Base-by-base conservation (phyloP, 23 tunicate genomes). In the Trididemnum clinides region DNA sequence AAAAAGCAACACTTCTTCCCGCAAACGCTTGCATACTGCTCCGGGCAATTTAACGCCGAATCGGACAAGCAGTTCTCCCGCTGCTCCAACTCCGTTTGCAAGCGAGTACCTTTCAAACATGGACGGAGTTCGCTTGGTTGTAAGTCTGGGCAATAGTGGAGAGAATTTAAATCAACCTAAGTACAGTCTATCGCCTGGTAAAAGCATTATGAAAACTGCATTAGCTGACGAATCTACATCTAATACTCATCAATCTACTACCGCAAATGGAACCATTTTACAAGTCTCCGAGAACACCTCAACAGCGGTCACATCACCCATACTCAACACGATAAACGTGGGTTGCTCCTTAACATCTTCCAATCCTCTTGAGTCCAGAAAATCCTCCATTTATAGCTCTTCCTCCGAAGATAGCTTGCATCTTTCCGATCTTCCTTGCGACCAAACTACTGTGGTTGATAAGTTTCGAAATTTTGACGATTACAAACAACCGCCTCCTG, bases 391-490 rank as follows among this genome's bases (percentile, higher is more conserved):
- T 34, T n/a, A n/a, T n/a, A n/a, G n/a, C 5, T 49, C 21, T 3
- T 54, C 71, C 2, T 70, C 87, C 1, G 57, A 83, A 23, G 33
- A 33, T 0, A 85, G 88, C 35, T 37, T 85, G 15, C 88, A 85
- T 74, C 82, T 85, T 25, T 85, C 88, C 59, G 88, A 85, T 74
- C 82, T 85, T 73, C 88, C 88, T 0, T 33, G 73, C 20, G 88
- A 85, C 33, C 82, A 85, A 27, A 49, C 72, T n/a, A 36, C 37
- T 6, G 74, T 85, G 20, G 78, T 23, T 34, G 88, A 85, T 3
- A 85, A 85, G 36, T 85, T 85, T 58, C 88, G 88, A 5, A 85
- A 85, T 59, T 83, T 83, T 50, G 80, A 83, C 72, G 70, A 71
- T 28, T 71, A 83, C 34, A 30, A 32, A 6, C 37, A n/a, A 20